Conservation (phyloP, 2,888 invertebrate species). For the Lochmaea crataegi region DNA sequence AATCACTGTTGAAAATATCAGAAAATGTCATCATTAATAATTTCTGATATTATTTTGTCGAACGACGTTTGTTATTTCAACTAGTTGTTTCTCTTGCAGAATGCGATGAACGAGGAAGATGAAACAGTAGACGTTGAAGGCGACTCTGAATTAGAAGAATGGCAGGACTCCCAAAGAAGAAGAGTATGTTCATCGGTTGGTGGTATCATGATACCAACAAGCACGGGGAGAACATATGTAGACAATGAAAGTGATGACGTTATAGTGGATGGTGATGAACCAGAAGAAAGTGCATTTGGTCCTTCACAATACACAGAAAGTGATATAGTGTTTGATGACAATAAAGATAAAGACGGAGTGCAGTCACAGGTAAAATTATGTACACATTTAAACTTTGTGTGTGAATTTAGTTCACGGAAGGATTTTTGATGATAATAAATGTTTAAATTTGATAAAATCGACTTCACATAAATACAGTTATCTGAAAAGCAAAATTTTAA, state of each 20-base stretch:
- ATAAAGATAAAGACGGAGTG: conserved; percentile 56
- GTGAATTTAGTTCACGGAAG: too few relatives aligned
- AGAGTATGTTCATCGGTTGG: conserved; percentile 56
- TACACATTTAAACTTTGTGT: background rate
- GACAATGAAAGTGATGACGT: conserved; percentile 63
- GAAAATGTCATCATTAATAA: background rate
- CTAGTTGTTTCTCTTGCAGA: conserved; percentile 44
- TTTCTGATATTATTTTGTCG: background rate
- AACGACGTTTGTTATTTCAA: conserved; percentile 11
- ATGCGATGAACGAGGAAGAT: conserved; percentile 69
- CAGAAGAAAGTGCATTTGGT: conserved; percentile 61
- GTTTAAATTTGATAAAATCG: too few relatives aligned
- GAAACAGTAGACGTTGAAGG: conserved; percentile 78
- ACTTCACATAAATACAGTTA: too few relatives aligned
- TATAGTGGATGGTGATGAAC: conserved; percentile 64
- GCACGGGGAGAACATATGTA: conserved; percentile 58
- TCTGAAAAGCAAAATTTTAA: too few relatives aligned
- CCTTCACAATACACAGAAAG: conserved; percentile 64
- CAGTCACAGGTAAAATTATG: conserved; percentile 55
- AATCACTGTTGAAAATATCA: too few relatives aligned
- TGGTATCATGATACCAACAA: conserved; percentile 55
- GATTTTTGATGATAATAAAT: too few relatives aligned
- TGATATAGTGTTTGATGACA: conserved; percentile 60
- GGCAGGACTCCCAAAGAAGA: conserved; percentile 65
- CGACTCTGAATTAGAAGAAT: conserved; percentile 70